A percentile compares a stretch with the other conserved stretches of the same genome.
These are phyloP conservation scores for Montipora efflorescens DNA, from an alignment of 64 coral and sea anemone species.

Conservation along the genomic window DNA sequence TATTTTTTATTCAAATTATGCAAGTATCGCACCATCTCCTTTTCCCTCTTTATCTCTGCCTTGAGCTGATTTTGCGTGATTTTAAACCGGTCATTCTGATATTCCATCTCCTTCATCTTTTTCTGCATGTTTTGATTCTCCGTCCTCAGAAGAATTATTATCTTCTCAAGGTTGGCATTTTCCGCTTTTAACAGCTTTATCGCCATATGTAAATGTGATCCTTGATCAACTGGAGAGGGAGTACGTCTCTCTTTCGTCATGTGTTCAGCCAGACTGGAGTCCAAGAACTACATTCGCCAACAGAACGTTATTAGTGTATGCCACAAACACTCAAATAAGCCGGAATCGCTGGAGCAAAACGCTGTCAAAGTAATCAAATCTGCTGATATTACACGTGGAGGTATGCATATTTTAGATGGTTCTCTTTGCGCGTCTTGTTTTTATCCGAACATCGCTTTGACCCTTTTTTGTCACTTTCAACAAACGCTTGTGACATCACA, in stretches of 20 bases:
- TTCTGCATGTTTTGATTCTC: slow-evolving; percentile 88
- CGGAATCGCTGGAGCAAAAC: slow-evolving; percentile 34
- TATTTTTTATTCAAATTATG: slow-evolving; percentile 91
- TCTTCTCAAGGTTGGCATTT: slow-evolving; percentile 95
- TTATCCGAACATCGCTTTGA: slow-evolving; percentile 6
- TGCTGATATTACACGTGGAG: slow-evolving; percentile 67
- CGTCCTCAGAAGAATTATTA: slow-evolving; percentile 89
- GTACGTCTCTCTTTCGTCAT: slow-evolving; percentile 78
- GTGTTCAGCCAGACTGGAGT: slow-evolving; percentile 1
- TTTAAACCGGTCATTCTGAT: slow-evolving; percentile 94
- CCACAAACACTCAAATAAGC: slow-evolving; percentile 20
- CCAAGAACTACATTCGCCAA: slow-evolving; percentile 23
- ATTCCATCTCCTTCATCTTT: slow-evolving; percentile 92
- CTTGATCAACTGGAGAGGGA: slow-evolving; percentile 81
- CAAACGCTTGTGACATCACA: slow-evolving; percentile 18
- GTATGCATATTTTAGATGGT: slow-evolving; percentile 74
- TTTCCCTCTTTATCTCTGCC: slow-evolving; percentile 84
- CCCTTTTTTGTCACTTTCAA: slow-evolving; percentile 31
- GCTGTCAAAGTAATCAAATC: slow-evolving; percentile 58
- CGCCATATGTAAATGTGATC: slow-evolving; percentile 93
- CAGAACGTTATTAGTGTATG: background rate
- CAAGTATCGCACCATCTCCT: slow-evolving; percentile 88
- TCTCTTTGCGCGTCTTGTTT: slow-evolving; percentile 39
- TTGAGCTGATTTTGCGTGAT: slow-evolving; percentile 93
- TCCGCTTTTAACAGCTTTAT: slow-evolving; percentile 94